Conservation (phyloP, 2,113 vertebrate genomes). For the Sander lucioperca region DNA sequence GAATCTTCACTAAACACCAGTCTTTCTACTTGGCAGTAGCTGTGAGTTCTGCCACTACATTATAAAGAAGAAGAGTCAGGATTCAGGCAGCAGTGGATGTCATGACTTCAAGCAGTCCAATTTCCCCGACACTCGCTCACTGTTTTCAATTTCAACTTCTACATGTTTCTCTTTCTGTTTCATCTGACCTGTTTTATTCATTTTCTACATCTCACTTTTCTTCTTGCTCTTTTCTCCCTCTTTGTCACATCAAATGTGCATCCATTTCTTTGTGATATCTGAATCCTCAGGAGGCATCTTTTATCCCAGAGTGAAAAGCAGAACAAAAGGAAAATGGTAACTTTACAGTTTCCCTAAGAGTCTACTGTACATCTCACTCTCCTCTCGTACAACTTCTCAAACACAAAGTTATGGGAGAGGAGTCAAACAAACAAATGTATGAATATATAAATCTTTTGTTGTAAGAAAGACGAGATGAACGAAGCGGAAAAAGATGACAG, state of each 20-base stretch:
- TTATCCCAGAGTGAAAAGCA: conserved; percentile 44
- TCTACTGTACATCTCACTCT: conserved; percentile 1
- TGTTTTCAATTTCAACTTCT: background rate
- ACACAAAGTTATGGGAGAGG: background rate
- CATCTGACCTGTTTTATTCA: conserved; percentile 27
- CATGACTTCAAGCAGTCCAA: background rate
- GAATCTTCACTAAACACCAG: too few species aligned
- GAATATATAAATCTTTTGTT: background rate
- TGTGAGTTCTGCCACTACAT: too few species aligned
- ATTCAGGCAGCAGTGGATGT: background rate
- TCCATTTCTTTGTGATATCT: conserved; percentile 25
- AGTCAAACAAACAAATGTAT: background rate
- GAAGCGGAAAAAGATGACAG: background rate
- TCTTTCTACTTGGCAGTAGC: too few species aligned
- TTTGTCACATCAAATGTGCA: conserved; percentile 35
- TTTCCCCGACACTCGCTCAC: background rate
- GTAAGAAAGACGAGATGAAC: background rate
- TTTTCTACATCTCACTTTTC: conserved; percentile 20
- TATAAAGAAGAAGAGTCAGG: background rate
- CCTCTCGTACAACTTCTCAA: conserved; percentile 7
- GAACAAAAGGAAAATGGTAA: conserved; percentile 18
- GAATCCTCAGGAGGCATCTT: conserved; percentile 27
- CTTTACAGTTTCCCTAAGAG: conserved; percentile 12
- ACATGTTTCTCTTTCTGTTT: background rate
- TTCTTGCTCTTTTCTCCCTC: background rate